Evolutionary conservation across 30 jellyfish, hydroid and myxozoan species (phyloP), one percentile per base, ranked within the genome.

Genomic region (Phacellophora camtschatica): DNA sequence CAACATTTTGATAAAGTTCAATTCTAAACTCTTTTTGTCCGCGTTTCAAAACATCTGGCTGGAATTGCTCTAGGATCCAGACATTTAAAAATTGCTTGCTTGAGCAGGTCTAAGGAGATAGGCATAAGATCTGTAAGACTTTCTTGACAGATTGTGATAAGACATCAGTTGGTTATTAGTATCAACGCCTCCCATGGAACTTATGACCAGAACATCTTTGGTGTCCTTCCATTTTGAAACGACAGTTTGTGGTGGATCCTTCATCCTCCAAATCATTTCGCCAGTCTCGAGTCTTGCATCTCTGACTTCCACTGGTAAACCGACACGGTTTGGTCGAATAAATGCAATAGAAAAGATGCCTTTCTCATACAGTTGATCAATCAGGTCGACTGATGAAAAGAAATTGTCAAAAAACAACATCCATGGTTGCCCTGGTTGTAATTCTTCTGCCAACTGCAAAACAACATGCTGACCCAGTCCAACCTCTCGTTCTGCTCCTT

Each of bases 1-100:
- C 29, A 10, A 57, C 16, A 18, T 22, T 57, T 57, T 57, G 22
- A 12, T 24, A 57, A 19, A 57, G 29, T 27, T 57, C 41, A 18
- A 57, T 57, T 22, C 71, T 19, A n/a, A 67, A 67, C 30, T 67
- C 82, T 36, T 67, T 67, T 43, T 42, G 66, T 41, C 82, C 82
- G 5, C 66, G 66, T 42, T 42, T 67, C 34, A 13, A 16, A 8
- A 66, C 66, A 67, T 67, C 61, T 67, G 82, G 82, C 35, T 67
- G 66, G 66, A n/a, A 67, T 42, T 67, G 82, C 27, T 67, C 66
- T 20, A 67, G 7, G 16, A 67, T 67, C 82, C 82, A 67, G 7
- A 66, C 82, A 67, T 67, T 67, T 35, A n/a, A 42, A 64, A 67
- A 67, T 28, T 41, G 82, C 82, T 39, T 67, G 82, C 82, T 67